Percentiles rank a stretch among this genome's conserved stretches.
phyloP scores from a whole-genome alignment of 92 coral and sea anemone genomes.

The Palythoa heliodiscus region DNA sequence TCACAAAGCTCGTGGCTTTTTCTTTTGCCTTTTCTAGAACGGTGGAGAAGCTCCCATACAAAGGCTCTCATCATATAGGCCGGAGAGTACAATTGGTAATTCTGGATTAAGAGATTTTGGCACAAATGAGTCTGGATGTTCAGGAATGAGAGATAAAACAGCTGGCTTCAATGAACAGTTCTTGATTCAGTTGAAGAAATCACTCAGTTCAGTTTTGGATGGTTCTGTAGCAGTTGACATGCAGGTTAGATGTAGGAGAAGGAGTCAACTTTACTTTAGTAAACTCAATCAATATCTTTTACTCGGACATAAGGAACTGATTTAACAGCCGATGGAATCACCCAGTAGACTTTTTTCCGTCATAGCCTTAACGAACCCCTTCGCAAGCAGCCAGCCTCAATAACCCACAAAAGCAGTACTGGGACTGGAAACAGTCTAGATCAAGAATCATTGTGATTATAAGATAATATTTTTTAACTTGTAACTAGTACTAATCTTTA shows the following conservation, averaged over 20 bases:
- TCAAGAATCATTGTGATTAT: too few species aligned
- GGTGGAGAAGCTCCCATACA: conserved; percentile 51
- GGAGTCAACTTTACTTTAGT: conserved; percentile 24
- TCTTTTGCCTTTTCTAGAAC: conserved; percentile 41
- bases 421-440: too few species aligned
- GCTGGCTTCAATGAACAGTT: conserved; percentile 52
- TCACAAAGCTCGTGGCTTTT: conserved; percentile 14
- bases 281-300: conserved; percentile 45
- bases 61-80: conserved; percentile 47
- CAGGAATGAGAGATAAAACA: conserved; percentile 48
- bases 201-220: conserved; percentile 42
- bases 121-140: conserved; percentile 39
- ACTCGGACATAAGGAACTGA: conserved; percentile 58
- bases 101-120: conserved; percentile 51
- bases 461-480: too few species aligned
- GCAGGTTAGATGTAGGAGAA: conserved; percentile 27
- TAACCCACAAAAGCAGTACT: conserved; percentile 34
- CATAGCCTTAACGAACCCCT: not conserved
- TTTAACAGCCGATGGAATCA: conserved; percentile 59
- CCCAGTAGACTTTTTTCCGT: conserved; percentile 16
- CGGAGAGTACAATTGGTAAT: conserved; percentile 52
- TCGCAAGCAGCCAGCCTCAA: not conserved
- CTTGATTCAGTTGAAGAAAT: conserved; percentile 41
- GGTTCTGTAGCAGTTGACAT: conserved; percentile 35
- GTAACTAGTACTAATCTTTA: too few species aligned